phyloP scores from a whole-genome alignment of 2,888 invertebrate species.

The Argyra leucocephala region DNA sequence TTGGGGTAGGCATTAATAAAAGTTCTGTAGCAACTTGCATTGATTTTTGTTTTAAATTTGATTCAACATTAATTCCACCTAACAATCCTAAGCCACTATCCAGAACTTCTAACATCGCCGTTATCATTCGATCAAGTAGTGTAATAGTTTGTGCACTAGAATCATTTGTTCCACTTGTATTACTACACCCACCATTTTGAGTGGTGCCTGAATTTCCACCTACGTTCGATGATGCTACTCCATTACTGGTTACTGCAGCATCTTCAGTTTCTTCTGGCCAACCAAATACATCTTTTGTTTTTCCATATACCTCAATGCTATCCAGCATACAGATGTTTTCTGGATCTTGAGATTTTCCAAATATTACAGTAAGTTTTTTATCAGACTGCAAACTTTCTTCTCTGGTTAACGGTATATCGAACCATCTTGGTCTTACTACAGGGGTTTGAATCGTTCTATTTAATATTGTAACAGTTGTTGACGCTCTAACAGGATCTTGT shows the following conservation, averaged over 20 bases:
- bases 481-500: constrained; percentile 40
- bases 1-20: constrained; percentile 60
- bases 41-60: constrained; percentile 47
- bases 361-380: constrained; percentile 73
- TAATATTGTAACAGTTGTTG: constrained; percentile 34
- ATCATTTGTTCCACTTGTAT: constrained; percentile 34
- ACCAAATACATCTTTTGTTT: constrained; percentile 89
- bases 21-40: constrained; percentile 51
- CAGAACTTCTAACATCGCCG: constrained; percentile 60
- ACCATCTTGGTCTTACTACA: constrained; percentile 78
- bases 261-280: constrained; percentile 96
- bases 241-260: constrained; percentile 38
- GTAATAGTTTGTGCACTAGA: constrained; percentile 33
- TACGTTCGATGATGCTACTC: constrained; percentile 33
- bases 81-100: constrained; percentile 60
- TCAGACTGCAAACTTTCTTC: constrained; percentile 90
- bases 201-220: constrained; percentile 31
- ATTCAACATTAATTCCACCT: constrained; percentile 44
- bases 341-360: constrained; percentile 77
- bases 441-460: constrained; percentile 65
- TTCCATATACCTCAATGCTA: constrained; percentile 88
- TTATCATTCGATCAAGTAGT: constrained; percentile 50
- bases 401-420: constrained; percentile 85
- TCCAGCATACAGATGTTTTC: constrained; percentile 87
- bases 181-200: constrained; percentile 36